phyloP scores from a whole-genome alignment of 2,888 invertebrate genomes.

The Amblyteles armatorius region DNA sequence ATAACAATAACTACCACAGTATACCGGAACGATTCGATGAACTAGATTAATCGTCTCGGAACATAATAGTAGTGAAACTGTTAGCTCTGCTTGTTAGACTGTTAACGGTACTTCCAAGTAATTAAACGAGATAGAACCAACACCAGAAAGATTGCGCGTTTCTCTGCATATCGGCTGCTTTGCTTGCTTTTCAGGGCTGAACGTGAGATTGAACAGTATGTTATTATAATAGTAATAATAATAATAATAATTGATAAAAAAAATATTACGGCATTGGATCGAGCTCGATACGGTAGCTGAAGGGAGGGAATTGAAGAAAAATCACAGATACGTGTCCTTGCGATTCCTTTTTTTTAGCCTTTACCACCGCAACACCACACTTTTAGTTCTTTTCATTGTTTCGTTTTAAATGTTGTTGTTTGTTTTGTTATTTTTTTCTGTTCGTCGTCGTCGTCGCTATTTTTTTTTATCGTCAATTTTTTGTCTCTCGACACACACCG shows the following conservation, averaged over 20 bases:
- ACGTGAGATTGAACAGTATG: conserved; percentile 45
- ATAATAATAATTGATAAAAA: conserved; percentile 21
- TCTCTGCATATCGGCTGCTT: conserved; percentile 53
- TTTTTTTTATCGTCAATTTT: conserved; percentile 21
- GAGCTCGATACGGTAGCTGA: conserved; percentile 29
- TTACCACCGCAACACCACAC: conserved; percentile 58
- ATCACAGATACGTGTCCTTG: conserved; percentile 49
- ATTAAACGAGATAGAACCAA: conserved; percentile 81
- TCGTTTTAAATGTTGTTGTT: not conserved
- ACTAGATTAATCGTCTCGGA: conserved; percentile 43
- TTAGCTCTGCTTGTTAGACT: conserved; percentile 82
- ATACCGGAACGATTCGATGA: conserved; percentile 37
- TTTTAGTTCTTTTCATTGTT: conserved; percentile 33
- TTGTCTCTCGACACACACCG: conserved; percentile 55
- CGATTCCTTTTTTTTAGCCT: conserved; percentile 47
- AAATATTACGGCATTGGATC: conserved; percentile 34
- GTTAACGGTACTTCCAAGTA: conserved; percentile 77
- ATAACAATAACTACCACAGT: conserved; percentile 18
- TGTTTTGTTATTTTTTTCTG: conserved; percentile 23
- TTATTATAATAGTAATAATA: conserved; percentile 12
- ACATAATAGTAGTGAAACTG: conserved; percentile 73
- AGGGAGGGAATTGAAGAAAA: conserved; percentile 36
- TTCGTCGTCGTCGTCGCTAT: conserved; percentile 26
- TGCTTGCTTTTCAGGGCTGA: conserved; percentile 41
- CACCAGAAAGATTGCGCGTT: conserved; percentile 80